Conservation (phyloP, 2,113 vertebrate species). For the Acinonyx jubatus region DNA sequence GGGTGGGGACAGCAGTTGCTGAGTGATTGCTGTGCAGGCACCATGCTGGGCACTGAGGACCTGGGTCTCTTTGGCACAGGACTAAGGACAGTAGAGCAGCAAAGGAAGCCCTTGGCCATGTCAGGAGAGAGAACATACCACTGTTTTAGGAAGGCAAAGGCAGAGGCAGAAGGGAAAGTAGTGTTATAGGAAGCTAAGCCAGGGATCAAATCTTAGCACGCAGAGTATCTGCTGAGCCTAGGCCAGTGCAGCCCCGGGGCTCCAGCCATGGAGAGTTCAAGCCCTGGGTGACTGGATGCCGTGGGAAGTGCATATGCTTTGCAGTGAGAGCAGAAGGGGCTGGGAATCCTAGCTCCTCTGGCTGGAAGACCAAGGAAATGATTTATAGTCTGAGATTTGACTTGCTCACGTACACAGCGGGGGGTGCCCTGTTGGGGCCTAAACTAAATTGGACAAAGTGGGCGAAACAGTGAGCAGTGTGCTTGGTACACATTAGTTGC, state of each 20-base stretch:
- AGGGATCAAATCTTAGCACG: neutral
- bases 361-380: neutral
- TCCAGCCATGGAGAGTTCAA: fast-evolving
- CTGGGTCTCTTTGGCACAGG: neutral
- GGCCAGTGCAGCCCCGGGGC: neutral
- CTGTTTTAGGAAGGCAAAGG: neutral
- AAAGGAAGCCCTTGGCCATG: neutral
- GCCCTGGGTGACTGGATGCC: neutral
- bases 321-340: neutral
- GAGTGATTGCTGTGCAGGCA: neutral
- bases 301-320: neutral
- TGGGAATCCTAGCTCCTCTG: neutral
- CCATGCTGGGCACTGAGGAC: neutral
- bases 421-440: fast-evolving
- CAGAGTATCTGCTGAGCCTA: fast-evolving
- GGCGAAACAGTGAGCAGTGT: neutral
- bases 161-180: neutral
- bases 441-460: neutral
- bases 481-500: no score
- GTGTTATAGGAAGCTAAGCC: neutral
- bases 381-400: neutral
- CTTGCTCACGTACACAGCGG: neutral
- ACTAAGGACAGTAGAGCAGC: neutral
- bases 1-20: no score
- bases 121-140: neutral